phyloP scores from a whole-genome alignment of 35 echinoderm and acorn worm species.

The Ophiothrix spiculata region DNA sequence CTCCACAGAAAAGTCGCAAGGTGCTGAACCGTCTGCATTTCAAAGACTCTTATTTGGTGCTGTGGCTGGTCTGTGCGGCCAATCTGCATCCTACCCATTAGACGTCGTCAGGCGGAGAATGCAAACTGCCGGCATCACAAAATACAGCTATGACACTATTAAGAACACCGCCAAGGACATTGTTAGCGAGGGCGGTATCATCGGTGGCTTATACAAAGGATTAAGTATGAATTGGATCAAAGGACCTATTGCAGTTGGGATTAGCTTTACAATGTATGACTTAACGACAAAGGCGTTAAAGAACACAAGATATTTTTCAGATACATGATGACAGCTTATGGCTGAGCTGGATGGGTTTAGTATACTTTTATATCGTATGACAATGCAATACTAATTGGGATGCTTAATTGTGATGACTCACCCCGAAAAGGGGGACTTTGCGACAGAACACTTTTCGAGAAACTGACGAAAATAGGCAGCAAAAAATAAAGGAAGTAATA shows the following conservation, averaged over 20 bases:
- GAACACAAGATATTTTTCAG: background rate
- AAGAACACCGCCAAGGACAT: constrained; percentile 70
- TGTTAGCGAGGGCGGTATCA: constrained; percentile 61
- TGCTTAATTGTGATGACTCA: too few relatives aligned
- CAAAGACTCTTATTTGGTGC: constrained; percentile 88
- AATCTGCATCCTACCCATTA: constrained; percentile 91
- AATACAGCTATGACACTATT: constrained; percentile 81
- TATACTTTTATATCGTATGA: too few relatives aligned
- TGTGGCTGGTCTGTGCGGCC: constrained; percentile 82
- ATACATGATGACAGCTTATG: background rate
- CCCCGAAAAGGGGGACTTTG: too few relatives aligned
- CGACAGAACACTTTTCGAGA: too few relatives aligned
- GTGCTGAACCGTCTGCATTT: constrained; percentile 46
- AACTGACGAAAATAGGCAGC: too few relatives aligned
- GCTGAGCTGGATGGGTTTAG: too few relatives aligned
- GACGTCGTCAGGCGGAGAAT: constrained; percentile 89
- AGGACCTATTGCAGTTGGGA: constrained; percentile 91
- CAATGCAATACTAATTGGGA: too few relatives aligned
- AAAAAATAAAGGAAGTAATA: too few relatives aligned
- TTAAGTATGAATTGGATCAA: constrained; percentile 99
- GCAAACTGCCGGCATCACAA: constrained; percentile 97
- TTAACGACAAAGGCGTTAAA: constrained; percentile 31
- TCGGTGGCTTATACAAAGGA: constrained; percentile 89
- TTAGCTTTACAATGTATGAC: constrained; percentile 95
- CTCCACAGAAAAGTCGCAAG: constrained; percentile 58